A percentile compares a stretch with the other conserved stretches of the same genome.
phyloP scores from a whole-genome alignment of 1,140 invertebrate species.

The Drosophila trapezifrons region DNA sequence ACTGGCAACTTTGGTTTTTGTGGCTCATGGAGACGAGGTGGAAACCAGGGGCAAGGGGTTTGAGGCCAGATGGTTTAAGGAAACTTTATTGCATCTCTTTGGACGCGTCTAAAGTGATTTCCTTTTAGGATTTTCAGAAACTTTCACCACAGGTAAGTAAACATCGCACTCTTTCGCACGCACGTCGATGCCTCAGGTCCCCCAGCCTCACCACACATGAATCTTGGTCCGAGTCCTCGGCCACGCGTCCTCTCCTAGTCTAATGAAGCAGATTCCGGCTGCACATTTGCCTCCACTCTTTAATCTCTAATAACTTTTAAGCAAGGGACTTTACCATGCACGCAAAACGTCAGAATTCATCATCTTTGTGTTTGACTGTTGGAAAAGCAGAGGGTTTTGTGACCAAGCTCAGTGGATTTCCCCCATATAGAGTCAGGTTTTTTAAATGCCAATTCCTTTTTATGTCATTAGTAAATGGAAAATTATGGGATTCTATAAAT shows the following conservation, averaged over 20 bases:
- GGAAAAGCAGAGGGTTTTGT: slow-evolving; percentile 17
- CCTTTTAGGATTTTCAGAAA: slow-evolving; percentile 82
- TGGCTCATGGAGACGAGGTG: slow-evolving; percentile 13
- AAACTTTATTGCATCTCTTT: slow-evolving; percentile 74
- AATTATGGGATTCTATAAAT: neutral
- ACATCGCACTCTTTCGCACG: slow-evolving; percentile 41
- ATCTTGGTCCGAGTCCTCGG: slow-evolving; percentile 34
- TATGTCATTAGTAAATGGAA: slow-evolving; percentile 37
- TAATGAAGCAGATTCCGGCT: slow-evolving; percentile 69
- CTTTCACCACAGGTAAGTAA: slow-evolving; percentile 80
- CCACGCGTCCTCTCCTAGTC: slow-evolving; percentile 25
- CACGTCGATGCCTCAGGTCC: slow-evolving; percentile 13
- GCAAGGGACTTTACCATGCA: slow-evolving; percentile 76
- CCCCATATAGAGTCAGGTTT: neutral
- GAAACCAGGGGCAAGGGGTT: neutral
- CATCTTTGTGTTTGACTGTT: slow-evolving; percentile 47
- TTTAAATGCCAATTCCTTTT: neutral
- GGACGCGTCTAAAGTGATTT: slow-evolving; percentile 77
- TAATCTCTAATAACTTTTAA: slow-evolving; percentile 81
- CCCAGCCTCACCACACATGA: slow-evolving; percentile 28
- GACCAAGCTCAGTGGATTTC: slow-evolving; percentile 31
- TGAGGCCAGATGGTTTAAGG: slow-evolving; percentile 15
- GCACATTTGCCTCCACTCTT: slow-evolving; percentile 67
- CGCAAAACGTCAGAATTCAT: slow-evolving; percentile 79
- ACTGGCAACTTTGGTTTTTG: slow-evolving; percentile 47